Evolutionary conservation across 2,113 vertebrate genomes (phyloP).

Genomic region (Solea solea): DNA sequence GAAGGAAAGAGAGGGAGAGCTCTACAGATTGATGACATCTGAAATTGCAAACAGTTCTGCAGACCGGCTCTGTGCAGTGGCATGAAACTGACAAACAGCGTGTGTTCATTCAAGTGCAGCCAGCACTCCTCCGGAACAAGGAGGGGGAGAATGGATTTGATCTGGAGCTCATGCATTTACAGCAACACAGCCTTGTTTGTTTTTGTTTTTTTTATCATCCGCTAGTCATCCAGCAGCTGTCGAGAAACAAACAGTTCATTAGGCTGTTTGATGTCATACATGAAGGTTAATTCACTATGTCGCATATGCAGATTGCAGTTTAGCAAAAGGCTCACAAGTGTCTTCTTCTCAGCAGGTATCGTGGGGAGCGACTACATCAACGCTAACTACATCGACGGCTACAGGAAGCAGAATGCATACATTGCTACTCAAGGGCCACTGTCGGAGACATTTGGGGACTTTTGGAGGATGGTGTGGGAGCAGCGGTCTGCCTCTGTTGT

Average conservation of each 20-base stretch:
- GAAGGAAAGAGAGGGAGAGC: not conserved
- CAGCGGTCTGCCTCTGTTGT: constrained; percentile 94
- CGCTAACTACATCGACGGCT: constrained; percentile 97
- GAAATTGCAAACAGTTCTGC: constrained; percentile 63
- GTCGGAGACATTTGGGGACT: constrained; percentile 95
- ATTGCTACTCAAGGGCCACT: constrained; percentile 96
- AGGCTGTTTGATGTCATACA: constrained; percentile 53
- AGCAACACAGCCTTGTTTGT: constrained; percentile 59
- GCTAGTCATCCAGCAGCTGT: constrained; percentile 43
- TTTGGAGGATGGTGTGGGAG: constrained; percentile 99
- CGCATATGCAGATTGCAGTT: constrained; percentile 44
- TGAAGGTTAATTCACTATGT: constrained; percentile 50
- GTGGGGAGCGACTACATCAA: constrained; percentile 98
- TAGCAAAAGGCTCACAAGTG: constrained; percentile 31
- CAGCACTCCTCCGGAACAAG: constrained; percentile 52
- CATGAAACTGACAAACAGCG: constrained; percentile 68
- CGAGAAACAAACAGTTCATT: constrained; percentile 35
- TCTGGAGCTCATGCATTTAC: constrained; percentile 67
- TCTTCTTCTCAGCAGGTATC: constrained; percentile 83
- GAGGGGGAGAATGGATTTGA: constrained; percentile 63
- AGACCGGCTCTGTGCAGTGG: constrained; percentile 62
- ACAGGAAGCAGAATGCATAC: constrained; percentile 97
- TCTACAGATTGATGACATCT: constrained; percentile 58
- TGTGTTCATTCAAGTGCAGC: constrained; percentile 64
- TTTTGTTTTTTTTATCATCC: constrained; percentile 63